Base-by-base conservation (phyloP, 2,797 vertebrate species). In the Squalus acanthias region DNA sequence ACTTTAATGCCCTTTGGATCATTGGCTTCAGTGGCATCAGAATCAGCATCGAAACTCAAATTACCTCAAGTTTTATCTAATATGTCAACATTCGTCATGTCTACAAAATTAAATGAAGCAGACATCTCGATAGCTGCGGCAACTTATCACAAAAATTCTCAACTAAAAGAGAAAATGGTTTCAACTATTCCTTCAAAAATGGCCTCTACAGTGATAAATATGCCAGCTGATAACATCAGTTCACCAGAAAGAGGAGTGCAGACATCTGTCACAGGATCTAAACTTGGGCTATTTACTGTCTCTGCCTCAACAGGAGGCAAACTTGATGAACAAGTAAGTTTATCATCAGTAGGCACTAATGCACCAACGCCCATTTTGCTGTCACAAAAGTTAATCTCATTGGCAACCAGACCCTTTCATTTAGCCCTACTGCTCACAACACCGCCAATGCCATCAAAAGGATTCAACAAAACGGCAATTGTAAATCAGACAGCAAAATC, bases 61-160 rank as follows among this genome's bases (percentile, higher is more conserved):
- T 95, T 72, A 95, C 39, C 39, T 94, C 20, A 67, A 50, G 26
- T 95, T 95, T 53, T 95, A 29, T 95, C 94, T 72, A 74, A 74
- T 53, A 53, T 29, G 94, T 74, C 94, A 95, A 29, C 29, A 9
- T 8, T 17, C 50, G 26, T 72, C 94, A 74, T 29, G 70, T 95
- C 46, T 74, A 3, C 94, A 50, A 74, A 74, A 95, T 57, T 53
- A 20, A 72, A 95, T 57, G 39, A 70, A 53, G 15, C 67, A 50
- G 39, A 95, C 69, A 12, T 33, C 70, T 70, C 4, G 5, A 65
- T 8, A 20, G 13, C 50, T 70, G 24, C 26, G 7, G 46, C 39
- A 53, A 74, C 29, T 74, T 74, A 95, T 95, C 69, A 29, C 94
- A 15, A 26, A 70, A 57, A 33, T 8, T 94, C 39, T 33, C 2